Evolutionary conservation across 1,140 invertebrate genomes (phyloP).

Genomic region (Drosophila watanabei): DNA sequence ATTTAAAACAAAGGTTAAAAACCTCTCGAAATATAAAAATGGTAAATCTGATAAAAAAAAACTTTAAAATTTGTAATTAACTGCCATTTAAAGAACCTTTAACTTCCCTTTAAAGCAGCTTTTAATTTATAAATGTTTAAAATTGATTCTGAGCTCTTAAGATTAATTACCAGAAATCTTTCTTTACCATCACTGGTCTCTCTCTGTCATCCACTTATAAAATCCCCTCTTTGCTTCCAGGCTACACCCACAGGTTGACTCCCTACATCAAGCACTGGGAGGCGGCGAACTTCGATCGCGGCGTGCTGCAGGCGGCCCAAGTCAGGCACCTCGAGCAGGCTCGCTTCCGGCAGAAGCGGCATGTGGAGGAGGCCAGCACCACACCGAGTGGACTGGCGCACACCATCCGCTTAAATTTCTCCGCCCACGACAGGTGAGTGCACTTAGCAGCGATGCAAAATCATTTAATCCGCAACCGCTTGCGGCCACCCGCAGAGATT

Average conservation of each 20-base stretch:
- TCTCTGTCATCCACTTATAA: constrained; percentile 2
- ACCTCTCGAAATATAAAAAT: background rate
- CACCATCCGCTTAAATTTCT: constrained; percentile 84
- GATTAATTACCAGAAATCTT: background rate
- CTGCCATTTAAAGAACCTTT: background rate
- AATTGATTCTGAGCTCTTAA: background rate
- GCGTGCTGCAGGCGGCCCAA: constrained; percentile 74
- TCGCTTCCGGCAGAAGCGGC: constrained; percentile 77
- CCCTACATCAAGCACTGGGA: constrained; percentile 85
- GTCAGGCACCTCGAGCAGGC: constrained; percentile 81
- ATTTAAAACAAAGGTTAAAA: background rate
- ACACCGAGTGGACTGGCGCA: constrained; percentile 74
- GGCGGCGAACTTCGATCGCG: constrained; percentile 82
- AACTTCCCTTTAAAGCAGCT: background rate
- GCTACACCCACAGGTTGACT: constrained; percentile 81
- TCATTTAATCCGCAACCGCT: constrained; percentile 11
- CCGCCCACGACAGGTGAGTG: constrained; percentile 85
- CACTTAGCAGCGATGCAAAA: constrained; percentile 2
- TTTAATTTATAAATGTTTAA: background rate
- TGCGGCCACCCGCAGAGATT: constrained; percentile 88
- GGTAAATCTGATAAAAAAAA: background rate
- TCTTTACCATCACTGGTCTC: constrained; percentile 1
- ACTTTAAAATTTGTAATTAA: background rate
- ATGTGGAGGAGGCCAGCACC: constrained; percentile 52
- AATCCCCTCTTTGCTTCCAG: constrained; percentile 37